These are phyloP conservation scores for Ciconia nigra DNA, from an alignment of 2,797 vertebrate species.

Conservation along the genomic window DNA sequence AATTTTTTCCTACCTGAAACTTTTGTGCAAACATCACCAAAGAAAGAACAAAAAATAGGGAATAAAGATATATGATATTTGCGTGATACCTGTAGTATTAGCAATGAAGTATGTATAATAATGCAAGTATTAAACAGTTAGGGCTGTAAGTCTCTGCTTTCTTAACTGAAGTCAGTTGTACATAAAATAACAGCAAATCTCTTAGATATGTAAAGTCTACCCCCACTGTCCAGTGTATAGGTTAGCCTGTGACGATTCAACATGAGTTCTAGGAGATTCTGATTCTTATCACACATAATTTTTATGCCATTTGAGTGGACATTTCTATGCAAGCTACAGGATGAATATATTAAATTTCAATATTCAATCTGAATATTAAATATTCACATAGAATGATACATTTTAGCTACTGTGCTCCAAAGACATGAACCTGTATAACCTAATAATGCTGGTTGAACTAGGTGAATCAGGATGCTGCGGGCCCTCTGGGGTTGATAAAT, in stretches of 20 bases:
- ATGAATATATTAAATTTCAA: not conserved
- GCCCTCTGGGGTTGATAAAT: not conserved
- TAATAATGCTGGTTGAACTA: not conserved
- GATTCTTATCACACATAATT: not conserved
- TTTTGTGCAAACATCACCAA: not conserved
- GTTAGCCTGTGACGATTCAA: not conserved
- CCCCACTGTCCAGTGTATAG: no score
- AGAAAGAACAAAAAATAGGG: not conserved
- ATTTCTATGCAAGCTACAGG: not conserved
- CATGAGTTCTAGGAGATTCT: not conserved
- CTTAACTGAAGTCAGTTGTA: not conserved
- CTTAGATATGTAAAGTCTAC: not conserved
- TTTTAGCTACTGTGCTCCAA: not conserved
- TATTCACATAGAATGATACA: not conserved
- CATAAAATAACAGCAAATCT: not conserved
- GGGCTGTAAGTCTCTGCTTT: not conserved
- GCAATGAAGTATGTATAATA: not conserved
- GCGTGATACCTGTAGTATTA: not conserved
- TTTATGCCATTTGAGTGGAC: not conserved
- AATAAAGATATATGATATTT: rapidly evolving
- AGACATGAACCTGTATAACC: not conserved
- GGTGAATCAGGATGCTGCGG: not conserved
- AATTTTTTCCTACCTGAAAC: not conserved
- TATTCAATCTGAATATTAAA: not conserved
- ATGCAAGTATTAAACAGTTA: not conserved